Base-by-base conservation (phyloP, 53 echinoderm and acorn worm species). In the Astropecten irregularis region DNA sequence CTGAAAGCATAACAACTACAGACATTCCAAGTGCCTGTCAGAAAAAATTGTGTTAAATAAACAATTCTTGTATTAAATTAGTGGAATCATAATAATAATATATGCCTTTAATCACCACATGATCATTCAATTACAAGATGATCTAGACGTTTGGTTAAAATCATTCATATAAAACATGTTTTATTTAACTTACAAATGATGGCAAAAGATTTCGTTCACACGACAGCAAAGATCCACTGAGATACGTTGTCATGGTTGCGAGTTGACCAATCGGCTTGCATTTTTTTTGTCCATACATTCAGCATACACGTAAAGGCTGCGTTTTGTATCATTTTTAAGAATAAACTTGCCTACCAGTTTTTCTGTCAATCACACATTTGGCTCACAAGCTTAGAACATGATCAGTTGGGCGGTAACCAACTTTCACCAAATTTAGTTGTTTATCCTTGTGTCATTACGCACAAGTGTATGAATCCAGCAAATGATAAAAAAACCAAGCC, bases 81-180 rank as follows among this genome's bases (percentile, higher is more conserved):
- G 30, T 62, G 79, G 79, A 79, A 62, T 79, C 46, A 68, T 46
- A 68, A 18, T 37, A 58, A 54, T 54, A 23, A 28, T 73, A 52
- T 61, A 27, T 46, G 15, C 40, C 7, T 34, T 61, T 62, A 9
- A 42, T 79, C 47, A 79, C 32, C 60, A 79, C 79, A 79, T 79
- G 60, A 79, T 79, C 79, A 59, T 26, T 18, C 19, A 44, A 30
- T n/a, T 79, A 47, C 32, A 60, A 22, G 26, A 55, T 53, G 74
- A 74, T 62, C 79, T 15, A 32, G n/a, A n/a, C 19, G 51, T 47
- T 79, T 62, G 60, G 63, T 79, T 47, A 79, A 62, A 79, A 79
- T 62, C 27, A 79, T 61, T 47, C 36, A 62, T 79, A 62, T 61
- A 79, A 68, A 79, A 79, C 34, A 13, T 20, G 31, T 59, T 49